Conservation (phyloP, 2,113 vertebrate genomes). For the Tylochromis polylepis region DNA sequence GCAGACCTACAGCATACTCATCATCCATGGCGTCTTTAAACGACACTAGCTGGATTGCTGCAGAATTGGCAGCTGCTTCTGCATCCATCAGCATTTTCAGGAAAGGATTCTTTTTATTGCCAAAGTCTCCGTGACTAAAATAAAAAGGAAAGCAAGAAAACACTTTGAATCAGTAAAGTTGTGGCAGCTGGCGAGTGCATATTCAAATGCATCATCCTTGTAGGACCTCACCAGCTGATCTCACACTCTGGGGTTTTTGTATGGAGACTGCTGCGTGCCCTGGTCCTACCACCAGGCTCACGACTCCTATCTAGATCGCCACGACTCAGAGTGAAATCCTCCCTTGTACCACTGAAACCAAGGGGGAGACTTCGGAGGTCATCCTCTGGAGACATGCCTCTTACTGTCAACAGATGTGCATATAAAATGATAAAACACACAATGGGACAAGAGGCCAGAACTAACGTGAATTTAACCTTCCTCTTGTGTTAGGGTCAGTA, state of each 20-base stretch:
- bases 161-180: neutral
- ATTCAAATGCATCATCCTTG: neutral
- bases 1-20: slow-evolving; percentile 63
- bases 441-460: neutral
- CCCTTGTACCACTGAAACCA: slow-evolving; percentile 24
- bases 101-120: slow-evolving; percentile 34
- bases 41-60: slow-evolving; percentile 72
- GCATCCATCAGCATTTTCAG: slow-evolving; percentile 68
- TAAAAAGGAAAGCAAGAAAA: neutral
- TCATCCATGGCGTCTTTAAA: slow-evolving; percentile 73
- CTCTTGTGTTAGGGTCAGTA: too few relatives aligned
- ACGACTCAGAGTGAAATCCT: slow-evolving; percentile 18
- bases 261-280: neutral
- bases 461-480: neutral
- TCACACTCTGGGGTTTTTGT: slow-evolving; percentile 12
- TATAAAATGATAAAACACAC: neutral
- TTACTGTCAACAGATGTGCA: neutral
- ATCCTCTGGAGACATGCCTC: slow-evolving; percentile 53
- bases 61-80: slow-evolving; percentile 68
- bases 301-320: neutral
- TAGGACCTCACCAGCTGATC: slow-evolving; percentile 34
- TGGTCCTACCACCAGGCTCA: neutral
- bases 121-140: slow-evolving; percentile 21
- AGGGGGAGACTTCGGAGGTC: slow-evolving; percentile 12
- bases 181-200: neutral